These are phyloP conservation scores for Mormyrus proboscirostris DNA, from an alignment of 2,797 vertebrate species.

Conservation along the genomic window DNA sequence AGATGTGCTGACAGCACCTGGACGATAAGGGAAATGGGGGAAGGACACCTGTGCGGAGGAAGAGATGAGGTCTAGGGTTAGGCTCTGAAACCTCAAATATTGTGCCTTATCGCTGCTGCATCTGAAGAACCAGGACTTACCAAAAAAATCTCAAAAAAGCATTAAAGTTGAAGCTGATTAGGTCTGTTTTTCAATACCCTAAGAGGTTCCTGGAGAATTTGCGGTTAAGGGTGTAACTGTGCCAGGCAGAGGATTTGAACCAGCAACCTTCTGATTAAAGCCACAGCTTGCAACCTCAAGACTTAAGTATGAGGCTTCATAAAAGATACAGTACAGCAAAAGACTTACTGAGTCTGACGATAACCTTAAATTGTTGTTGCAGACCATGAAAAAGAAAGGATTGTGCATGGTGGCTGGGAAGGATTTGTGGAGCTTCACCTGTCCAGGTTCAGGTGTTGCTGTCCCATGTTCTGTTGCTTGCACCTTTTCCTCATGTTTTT, in stretches of 20 bases:
- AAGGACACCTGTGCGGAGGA: not conserved
- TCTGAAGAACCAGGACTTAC: not conserved
- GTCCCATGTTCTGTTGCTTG: not conserved
- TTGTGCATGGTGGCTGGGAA: not conserved
- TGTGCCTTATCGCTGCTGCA: not conserved
- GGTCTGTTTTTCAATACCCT: not conserved
- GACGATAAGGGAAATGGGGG: not conserved
- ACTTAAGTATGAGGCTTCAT: not conserved
- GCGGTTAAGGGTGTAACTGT: not conserved
- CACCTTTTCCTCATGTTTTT: not conserved
- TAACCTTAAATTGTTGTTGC: not conserved
- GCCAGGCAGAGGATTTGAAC: not conserved
- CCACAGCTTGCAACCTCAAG: not conserved
- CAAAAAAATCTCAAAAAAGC: not conserved
- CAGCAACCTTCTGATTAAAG: not conserved
- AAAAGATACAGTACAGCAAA: not conserved
- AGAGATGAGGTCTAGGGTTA: not conserved
- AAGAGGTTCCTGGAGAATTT: not conserved
- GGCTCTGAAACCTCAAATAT: not conserved
- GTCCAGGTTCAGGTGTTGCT: not conserved
- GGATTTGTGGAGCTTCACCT: not conserved
- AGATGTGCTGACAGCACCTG: not conserved
- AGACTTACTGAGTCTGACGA: not conserved
- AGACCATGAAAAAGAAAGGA: not conserved
- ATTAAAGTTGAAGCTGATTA: not conserved